Percentiles rank a stretch among this genome's conserved stretches.
These are phyloP conservation scores for Coelopa frigida DNA, from an alignment of 1,140 invertebrate species.

Conservation along the genomic window DNA sequence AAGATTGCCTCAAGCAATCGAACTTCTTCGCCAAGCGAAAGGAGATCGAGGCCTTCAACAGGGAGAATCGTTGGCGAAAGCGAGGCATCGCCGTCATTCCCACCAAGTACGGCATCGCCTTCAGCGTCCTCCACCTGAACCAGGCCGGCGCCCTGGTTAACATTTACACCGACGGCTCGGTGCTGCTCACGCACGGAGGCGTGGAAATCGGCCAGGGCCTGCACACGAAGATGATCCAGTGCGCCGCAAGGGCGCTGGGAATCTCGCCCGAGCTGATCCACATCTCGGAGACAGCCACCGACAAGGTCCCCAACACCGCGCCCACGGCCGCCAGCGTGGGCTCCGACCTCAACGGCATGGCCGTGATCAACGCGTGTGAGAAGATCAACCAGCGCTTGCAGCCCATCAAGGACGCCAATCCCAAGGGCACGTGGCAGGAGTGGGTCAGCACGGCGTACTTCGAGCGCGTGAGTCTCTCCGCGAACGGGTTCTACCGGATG, in stretches of 20 bases:
- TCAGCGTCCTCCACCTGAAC: slow-evolving; percentile 72
- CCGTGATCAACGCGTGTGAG: slow-evolving; percentile 79
- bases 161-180: slow-evolving; percentile 86
- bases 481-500: slow-evolving; percentile 80
- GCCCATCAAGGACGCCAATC: slow-evolving; percentile 69
- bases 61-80: slow-evolving; percentile 77
- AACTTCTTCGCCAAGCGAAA: slow-evolving; percentile 56
- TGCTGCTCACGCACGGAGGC: slow-evolving; percentile 84
- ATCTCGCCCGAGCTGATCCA: slow-evolving; percentile 73
- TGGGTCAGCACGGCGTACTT: slow-evolving; percentile 79
- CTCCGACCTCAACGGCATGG: slow-evolving; percentile 94
- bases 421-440: slow-evolving; percentile 75
- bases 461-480: slow-evolving; percentile 71
- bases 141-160: slow-evolving; percentile 85
- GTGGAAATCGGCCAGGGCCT: slow-evolving; percentile 95
- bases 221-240: slow-evolving; percentile 92
- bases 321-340: slow-evolving; percentile 85
- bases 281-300: slow-evolving; percentile 81
- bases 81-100: slow-evolving; percentile 81
- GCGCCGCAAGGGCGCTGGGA: slow-evolving; percentile 65
- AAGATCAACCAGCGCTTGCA: slow-evolving; percentile 67
- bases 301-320: slow-evolving; percentile 91
- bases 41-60: slow-evolving; percentile 65
- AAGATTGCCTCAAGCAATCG: slow-evolving; percentile 68
- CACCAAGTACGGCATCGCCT: slow-evolving; percentile 85